Evolutionary conservation across 2,888 invertebrate genomes (phyloP).

Genomic region (Coleophora flavipennella): DNA sequence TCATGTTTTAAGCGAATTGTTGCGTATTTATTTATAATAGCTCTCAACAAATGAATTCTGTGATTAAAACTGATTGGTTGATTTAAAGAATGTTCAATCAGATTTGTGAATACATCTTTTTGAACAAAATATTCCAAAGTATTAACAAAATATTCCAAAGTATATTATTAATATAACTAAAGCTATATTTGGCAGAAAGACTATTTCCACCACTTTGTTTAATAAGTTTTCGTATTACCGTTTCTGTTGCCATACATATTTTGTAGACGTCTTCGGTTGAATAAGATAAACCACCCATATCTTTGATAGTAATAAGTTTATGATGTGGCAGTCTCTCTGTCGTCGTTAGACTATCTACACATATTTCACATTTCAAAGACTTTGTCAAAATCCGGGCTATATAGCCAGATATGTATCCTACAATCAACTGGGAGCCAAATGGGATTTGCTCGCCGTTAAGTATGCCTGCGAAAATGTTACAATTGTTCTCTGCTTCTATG

Average conservation of each 20-base stretch:
- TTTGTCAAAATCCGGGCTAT: conserved; percentile 4
- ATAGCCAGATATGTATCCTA: conserved; percentile 9
- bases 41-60: background rate
- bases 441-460: background rate
- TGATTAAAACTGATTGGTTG: conserved; percentile 1
- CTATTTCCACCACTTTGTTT: background rate
- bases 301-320: conserved; percentile 1
- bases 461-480: too few relatives aligned
- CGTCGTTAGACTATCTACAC: background rate
- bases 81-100: too few relatives aligned
- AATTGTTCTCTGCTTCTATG: background rate
- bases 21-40: background rate
- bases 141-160: too few relatives aligned
- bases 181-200: background rate
- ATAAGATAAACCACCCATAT: background rate
- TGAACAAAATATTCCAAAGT: too few relatives aligned
- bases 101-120: background rate
- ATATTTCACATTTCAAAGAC: conserved; percentile 6
- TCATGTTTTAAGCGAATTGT: background rate
- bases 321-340: background rate
- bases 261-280: background rate
- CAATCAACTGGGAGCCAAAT: background rate
- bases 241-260: background rate
- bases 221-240: background rate
- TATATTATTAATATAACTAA: too few relatives aligned